Evolutionary conservation across 2,113 vertebrate genomes (phyloP), one percentile per base, ranked within the genome.

Genomic region (Chrysemys picta): DNA sequence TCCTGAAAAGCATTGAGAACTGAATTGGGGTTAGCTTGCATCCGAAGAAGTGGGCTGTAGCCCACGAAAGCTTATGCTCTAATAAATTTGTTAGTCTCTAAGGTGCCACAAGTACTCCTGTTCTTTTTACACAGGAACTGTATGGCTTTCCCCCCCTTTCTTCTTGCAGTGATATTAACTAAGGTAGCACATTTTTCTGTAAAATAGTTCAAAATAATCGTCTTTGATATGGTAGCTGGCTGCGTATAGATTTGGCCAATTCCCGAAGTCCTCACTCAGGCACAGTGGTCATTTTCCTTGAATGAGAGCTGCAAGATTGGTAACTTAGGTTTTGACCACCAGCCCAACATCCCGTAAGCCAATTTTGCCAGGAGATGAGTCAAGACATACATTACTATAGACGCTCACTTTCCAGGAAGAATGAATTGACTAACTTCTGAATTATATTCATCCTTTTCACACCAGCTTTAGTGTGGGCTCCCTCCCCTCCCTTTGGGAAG

Each of bases 351-450:
- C 72, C 24, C 11, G 5, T 76, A 27, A 69, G 62, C 65, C 17
- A 38, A 19, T 72, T 78, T 78, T 29, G 10, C 52, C 42, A 4
- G 13, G 1, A 27, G 16, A 8, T 45, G 13, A 50, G 47, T n/a
- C 42, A 47, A 53, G 16, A 21, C 16, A 6, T n/a, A 1, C 27
- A 22, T 57, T 42, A 1, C 25, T 2, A 79, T 80, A 35, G 17
- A 47, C 7, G 24, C 8, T 8, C 14, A 62, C 17, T 11, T 13
- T 25, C 83, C 0, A 0, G 16, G 7, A 2, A 24, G 50, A 88
- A 2, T 1, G 2, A 24, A 22, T 5, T 12, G 9, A 1, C 5
- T 31, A 1, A 1, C 45, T 57, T 72, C 1, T 1, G 3, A 22
- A 1, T 1, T 35, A 72, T 16, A 3, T 31, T 3, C 4, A 5